Percentiles rank a stretch among this genome's conserved stretches.
phyloP scores from a whole-genome alignment of 30 jellyfish, hydroid and myxozoan species.

The Aurelia sp. region DNA sequence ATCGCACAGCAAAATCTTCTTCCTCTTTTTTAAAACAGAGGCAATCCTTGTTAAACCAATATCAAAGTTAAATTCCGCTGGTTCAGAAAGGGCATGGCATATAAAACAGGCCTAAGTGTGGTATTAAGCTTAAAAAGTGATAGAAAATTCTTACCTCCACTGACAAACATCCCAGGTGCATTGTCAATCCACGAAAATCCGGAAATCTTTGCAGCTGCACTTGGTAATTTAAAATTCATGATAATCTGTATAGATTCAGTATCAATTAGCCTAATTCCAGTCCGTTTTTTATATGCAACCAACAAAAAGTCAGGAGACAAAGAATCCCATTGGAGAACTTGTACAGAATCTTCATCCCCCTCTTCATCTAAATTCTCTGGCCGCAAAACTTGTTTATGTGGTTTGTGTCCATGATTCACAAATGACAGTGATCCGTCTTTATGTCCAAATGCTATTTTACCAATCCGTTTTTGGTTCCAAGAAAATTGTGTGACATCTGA shows the following conservation, averaged over 20 bases:
- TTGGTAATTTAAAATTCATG: constrained; percentile 69
- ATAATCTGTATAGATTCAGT: constrained; percentile 57
- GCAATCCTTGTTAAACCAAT: too few relatives aligned
- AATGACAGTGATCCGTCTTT: constrained; percentile 79
- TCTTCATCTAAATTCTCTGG: constrained; percentile 40
- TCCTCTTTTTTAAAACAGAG: too few relatives aligned
- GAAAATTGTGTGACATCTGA: constrained; percentile 64
- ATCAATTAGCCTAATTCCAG: constrained; percentile 75
- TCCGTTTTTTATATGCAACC: constrained; percentile 51
- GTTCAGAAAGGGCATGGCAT: too few relatives aligned
- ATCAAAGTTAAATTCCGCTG: too few relatives aligned
- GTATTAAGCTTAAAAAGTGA: too few relatives aligned
- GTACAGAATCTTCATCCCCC: constrained; percentile 69
- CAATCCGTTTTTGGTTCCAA: constrained; percentile 59
- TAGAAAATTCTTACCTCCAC: constrained; percentile 67
- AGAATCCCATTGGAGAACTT: constrained; percentile 80
- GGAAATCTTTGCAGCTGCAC: constrained; percentile 75
- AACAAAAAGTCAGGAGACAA: constrained; percentile 69
- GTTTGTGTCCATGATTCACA: constrained; percentile 61
- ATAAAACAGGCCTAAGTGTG: too few relatives aligned
- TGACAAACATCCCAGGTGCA: constrained; percentile 90
- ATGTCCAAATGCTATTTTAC: constrained; percentile 79
- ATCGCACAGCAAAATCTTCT: too few relatives aligned
- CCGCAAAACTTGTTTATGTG: constrained; percentile 67
- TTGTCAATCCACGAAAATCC: constrained; percentile 75